Evolutionary conservation across 2,888 invertebrate genomes (phyloP).

Genomic region (Heteromurus nitidus): DNA sequence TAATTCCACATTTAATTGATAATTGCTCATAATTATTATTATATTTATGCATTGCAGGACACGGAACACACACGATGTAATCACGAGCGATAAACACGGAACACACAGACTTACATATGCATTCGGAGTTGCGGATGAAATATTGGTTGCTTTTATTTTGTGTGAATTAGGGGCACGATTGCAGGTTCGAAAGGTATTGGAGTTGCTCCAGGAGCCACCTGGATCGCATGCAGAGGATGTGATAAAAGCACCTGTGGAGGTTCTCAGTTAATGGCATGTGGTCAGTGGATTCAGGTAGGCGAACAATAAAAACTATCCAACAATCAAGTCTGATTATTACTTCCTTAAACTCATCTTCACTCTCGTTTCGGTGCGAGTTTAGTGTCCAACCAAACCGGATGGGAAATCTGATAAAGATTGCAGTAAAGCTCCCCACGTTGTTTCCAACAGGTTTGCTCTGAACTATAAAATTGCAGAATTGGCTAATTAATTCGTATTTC

Average conservation of each 20-base stretch:
- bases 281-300: constrained; percentile 35
- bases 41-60: constrained; percentile 11
- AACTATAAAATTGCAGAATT: no score
- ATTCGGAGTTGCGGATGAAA: no score
- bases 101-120: no score
- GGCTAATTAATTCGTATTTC: background rate
- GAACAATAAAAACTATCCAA: no score
- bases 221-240: constrained; percentile 52
- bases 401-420: constrained; percentile 10
- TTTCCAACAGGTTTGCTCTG: constrained; percentile 36
- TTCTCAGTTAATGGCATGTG: constrained; percentile 4
- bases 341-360: no score
- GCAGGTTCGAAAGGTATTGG: constrained; percentile 36
- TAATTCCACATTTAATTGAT: no score
- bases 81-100: no score
- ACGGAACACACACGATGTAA: constrained; percentile 47
- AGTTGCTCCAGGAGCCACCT: constrained; percentile 21
- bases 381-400: constrained; percentile 30
- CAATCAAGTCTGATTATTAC: no score
- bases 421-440: constrained; percentile 23
- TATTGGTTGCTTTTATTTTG: no score
- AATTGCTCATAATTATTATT: no score
- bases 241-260: background rate
- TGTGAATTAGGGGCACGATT: constrained; percentile 48
- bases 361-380: no score